These are phyloP conservation scores for Tiliqua scincoides DNA, from an alignment of 2,113 vertebrate species.

Conservation along the genomic window DNA sequence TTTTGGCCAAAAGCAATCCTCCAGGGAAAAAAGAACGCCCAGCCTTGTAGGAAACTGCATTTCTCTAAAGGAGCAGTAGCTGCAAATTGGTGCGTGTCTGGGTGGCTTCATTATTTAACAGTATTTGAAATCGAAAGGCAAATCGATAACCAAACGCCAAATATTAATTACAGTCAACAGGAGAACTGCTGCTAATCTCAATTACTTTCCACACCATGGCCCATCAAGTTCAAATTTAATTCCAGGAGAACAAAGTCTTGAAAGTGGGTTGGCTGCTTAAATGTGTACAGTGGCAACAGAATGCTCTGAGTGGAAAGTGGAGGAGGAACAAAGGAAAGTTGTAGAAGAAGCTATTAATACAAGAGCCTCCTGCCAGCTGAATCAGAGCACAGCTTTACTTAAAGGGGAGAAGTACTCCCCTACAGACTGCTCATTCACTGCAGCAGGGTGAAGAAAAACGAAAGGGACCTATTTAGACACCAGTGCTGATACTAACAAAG, in stretches of 20 bases:
- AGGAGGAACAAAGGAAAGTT: not conserved
- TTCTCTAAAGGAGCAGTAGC: not conserved
- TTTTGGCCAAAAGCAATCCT: not conserved
- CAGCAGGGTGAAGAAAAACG: no score
- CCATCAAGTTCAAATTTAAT: not conserved
- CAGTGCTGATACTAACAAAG: no score
- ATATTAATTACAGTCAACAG: slow-evolving; percentile 2
- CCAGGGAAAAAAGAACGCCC: no score
- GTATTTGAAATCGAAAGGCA: slow-evolving; percentile 11
- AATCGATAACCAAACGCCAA: slow-evolving; percentile 26
- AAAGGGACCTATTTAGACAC: no score
- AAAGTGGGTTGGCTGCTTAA: not conserved
- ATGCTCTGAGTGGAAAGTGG: not conserved
- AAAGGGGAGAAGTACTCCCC: not conserved
- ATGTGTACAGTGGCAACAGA: not conserved
- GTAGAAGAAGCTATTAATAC: not conserved
- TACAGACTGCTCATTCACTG: not conserved
- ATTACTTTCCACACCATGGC: rapidly evolving
- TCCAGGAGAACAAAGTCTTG: not conserved
- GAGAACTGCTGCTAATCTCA: slow-evolving; percentile 26
- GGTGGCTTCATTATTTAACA: not conserved
- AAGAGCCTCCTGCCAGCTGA: not conserved
- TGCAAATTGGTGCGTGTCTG: not conserved
- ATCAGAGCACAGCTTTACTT: not conserved
- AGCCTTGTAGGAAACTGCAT: not conserved